These are phyloP conservation scores for Diploptera punctata DNA, from an alignment of 2,888 invertebrate species.

Conservation along the genomic window DNA sequence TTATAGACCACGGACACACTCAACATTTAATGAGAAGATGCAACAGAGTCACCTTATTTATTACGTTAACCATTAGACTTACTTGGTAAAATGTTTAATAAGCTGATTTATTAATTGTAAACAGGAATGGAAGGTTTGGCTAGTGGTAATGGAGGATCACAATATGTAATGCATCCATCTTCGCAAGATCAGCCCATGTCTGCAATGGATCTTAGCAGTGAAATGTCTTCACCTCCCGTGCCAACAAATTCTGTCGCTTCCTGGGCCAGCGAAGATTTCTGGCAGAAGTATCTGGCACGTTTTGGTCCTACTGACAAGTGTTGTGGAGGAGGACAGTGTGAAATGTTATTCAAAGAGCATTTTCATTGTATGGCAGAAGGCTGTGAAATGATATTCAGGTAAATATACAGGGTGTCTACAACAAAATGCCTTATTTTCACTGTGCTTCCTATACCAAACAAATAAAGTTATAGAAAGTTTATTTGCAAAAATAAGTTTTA, in stretches of 20 bases:
- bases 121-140: slow-evolving; percentile 32
- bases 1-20: no score
- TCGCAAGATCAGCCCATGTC: slow-evolving; percentile 10
- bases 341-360: slow-evolving; percentile 78
- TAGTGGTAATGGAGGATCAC: neutral
- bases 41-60: no score
- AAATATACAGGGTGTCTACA: no score
- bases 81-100: no score
- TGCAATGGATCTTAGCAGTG: slow-evolving; percentile 54
- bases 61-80: no score
- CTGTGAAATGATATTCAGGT: slow-evolving; percentile 77
- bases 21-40: no score
- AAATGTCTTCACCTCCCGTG: slow-evolving; percentile 21
- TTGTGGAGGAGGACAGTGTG: slow-evolving; percentile 60
- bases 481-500: no score
- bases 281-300: slow-evolving; percentile 64
- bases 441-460: no score
- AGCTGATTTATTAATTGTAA: neutral
- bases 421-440: no score
- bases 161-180: neutral
- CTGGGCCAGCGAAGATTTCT: slow-evolving; percentile 58
- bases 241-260: neutral
- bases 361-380: slow-evolving; percentile 84
- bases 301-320: slow-evolving; percentile 53
- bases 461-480: no score